These are phyloP conservation scores for Xanthia icteritia DNA, from an alignment of 2,888 invertebrate species.

Conservation along the genomic window DNA sequence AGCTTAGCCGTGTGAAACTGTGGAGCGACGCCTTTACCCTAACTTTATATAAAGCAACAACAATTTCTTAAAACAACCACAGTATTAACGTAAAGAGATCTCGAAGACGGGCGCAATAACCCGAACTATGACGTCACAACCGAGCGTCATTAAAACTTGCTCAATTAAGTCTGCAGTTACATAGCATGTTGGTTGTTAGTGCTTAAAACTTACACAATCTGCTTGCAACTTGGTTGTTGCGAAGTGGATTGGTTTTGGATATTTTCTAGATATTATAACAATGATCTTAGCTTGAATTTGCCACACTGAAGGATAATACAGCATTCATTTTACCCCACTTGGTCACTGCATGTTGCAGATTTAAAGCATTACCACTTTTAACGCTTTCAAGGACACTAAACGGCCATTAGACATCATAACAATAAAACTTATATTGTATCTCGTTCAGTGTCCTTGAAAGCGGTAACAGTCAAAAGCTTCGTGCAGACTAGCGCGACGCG, in stretches of 20 bases:
- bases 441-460: too few species aligned
- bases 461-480: too few species aligned
- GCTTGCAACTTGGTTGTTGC: conserved; percentile 29
- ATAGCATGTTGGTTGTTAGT: conserved; percentile 36
- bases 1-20: not conserved
- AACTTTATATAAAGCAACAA: not conserved
- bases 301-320: too few species aligned
- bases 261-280: not conserved
- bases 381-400: too few species aligned
- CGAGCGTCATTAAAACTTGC: conserved; percentile 68
- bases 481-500: too few species aligned
- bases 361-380: too few species aligned
- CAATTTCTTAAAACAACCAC: conserved; percentile 22
- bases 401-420: too few species aligned
- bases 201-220: conserved; percentile 32
- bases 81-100: conserved; percentile 9
- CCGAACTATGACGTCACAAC: conserved; percentile 32
- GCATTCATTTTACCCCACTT: too few species aligned
- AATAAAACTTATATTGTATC: too few species aligned
- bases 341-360: too few species aligned
- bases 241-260: not conserved
- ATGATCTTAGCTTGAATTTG: too few species aligned
- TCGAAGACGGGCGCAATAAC: conserved; percentile 24
- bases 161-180: conserved; percentile 63
- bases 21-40: not conserved